Percentiles rank a stretch among this genome's conserved stretches.
Conservation (phyloP, 1,140 invertebrate species). For the Brachionus koreanus region DNA sequence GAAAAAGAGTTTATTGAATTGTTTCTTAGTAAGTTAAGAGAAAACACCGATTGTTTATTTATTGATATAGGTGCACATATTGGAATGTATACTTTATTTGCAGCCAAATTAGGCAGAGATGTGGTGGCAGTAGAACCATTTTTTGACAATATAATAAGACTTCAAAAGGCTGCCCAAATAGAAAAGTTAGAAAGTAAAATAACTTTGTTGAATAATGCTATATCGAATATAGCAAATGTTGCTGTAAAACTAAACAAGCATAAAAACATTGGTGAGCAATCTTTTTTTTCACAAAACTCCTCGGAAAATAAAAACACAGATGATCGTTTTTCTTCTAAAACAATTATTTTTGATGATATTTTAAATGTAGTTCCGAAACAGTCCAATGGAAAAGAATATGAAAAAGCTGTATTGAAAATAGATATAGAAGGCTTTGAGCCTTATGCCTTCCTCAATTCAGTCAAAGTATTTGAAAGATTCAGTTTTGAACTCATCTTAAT, state of each 20-base stretch:
- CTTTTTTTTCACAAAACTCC: neutral
- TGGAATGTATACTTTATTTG: conserved; percentile 13
- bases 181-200: neutral
- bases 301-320: neutral
- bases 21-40: neutral
- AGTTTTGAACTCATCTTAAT: neutral
- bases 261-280: conserved; percentile 15
- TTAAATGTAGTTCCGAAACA: neutral
- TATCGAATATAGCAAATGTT: neutral
- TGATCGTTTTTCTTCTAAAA: neutral
- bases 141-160: neutral
- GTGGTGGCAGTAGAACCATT: neutral
- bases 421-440: conserved; percentile 14
- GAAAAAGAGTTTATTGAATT: neutral
- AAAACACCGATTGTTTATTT: neutral
- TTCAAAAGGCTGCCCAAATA: neutral
- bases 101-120: neutral
- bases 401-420: conserved; percentile 13
- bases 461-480: neutral
- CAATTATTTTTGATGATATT: conserved; percentile 32
- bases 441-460: neutral
- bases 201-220: neutral
- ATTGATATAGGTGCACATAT: conserved; percentile 40
- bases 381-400: neutral
- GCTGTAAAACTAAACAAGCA: neutral